These are phyloP conservation scores for Uloborus diversus DNA, from an alignment of 1,140 invertebrate genomes.

Conservation along the genomic window DNA sequence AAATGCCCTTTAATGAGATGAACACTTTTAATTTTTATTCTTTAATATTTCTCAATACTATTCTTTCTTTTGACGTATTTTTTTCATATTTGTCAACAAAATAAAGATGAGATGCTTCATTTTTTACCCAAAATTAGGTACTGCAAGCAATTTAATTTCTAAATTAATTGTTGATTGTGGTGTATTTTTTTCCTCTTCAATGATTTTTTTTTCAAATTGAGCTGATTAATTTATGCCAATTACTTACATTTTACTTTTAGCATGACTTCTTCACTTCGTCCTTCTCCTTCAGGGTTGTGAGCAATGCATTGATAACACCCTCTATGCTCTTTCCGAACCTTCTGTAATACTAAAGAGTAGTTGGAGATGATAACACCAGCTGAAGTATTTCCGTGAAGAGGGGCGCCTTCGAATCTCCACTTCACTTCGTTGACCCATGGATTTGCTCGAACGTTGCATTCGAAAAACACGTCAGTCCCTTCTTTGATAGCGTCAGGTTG, in stretches of 20 bases:
- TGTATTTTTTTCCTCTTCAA: too few relatives aligned
- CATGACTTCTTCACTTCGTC: constrained; percentile 81
- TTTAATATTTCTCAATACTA: too few relatives aligned
- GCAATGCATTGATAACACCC: constrained; percentile 83
- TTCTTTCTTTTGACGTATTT: too few relatives aligned
- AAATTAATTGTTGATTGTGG: too few relatives aligned
- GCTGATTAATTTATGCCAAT: not conserved
- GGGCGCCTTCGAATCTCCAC: constrained; percentile 78
- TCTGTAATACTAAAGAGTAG: constrained; percentile 69
- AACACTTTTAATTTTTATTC: too few relatives aligned
- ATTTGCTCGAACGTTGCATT: constrained; percentile 87
- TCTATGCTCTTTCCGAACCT: constrained; percentile 60
- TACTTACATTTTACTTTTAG: constrained; percentile 90
- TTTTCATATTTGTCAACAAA: too few relatives aligned
- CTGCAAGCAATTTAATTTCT: too few relatives aligned
- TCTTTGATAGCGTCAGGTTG: constrained; percentile 81
- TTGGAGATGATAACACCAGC: constrained; percentile 81
- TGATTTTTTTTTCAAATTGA: too few relatives aligned
- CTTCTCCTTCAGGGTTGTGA: constrained; percentile 87
- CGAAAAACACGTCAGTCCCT: constrained; percentile 87
- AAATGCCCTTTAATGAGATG: too few relatives aligned
- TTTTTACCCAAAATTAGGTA: too few relatives aligned
- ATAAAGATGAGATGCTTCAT: too few relatives aligned
- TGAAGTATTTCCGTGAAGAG: constrained; percentile 63
- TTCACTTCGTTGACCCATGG: constrained; percentile 80